Evolutionary conservation across 2,888 invertebrate species (phyloP).

Genomic region (Ceriagrion tenellum): DNA sequence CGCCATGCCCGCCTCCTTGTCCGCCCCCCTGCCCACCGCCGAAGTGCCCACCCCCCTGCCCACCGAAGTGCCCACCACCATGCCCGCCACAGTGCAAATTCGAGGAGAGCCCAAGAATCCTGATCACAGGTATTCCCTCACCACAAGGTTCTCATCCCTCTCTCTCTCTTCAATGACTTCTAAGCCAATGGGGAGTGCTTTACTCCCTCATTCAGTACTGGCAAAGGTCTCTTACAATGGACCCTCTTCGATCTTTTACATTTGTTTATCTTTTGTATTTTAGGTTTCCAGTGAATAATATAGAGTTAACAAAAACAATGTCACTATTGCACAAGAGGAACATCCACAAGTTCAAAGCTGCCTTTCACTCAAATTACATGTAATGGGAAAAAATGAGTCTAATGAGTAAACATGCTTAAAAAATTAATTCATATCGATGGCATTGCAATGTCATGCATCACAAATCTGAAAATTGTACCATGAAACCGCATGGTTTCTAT

Average conservation of each 20-base stretch:
- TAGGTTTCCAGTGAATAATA: constrained; percentile 56
- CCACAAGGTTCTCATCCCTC: background rate
- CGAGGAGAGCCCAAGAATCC: constrained; percentile 49
- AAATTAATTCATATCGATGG: constrained; percentile 19
- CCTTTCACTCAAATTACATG: constrained; percentile 34
- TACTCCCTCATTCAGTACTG: background rate
- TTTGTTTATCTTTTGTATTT: constrained; percentile 48
- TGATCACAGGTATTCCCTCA: constrained; percentile 42
- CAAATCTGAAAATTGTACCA: background rate
- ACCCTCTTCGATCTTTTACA: background rate
- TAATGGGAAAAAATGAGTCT: constrained; percentile 2
- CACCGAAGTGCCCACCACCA: background rate
- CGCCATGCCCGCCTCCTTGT: background rate
- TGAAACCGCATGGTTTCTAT: background rate
- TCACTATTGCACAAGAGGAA: constrained; percentile 44
- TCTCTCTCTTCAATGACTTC: background rate
- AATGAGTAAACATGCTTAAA: background rate
- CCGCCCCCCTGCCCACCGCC: background rate
- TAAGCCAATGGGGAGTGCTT: background rate
- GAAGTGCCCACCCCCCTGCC: background rate
- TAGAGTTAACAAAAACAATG: background rate
- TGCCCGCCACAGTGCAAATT: background rate
- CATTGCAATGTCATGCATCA: background rate
- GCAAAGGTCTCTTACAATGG: background rate
- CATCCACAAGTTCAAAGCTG: constrained; percentile 17